Base-by-base conservation (phyloP, 2,113 vertebrate genomes). In the Bambusicola thoracicus region DNA sequence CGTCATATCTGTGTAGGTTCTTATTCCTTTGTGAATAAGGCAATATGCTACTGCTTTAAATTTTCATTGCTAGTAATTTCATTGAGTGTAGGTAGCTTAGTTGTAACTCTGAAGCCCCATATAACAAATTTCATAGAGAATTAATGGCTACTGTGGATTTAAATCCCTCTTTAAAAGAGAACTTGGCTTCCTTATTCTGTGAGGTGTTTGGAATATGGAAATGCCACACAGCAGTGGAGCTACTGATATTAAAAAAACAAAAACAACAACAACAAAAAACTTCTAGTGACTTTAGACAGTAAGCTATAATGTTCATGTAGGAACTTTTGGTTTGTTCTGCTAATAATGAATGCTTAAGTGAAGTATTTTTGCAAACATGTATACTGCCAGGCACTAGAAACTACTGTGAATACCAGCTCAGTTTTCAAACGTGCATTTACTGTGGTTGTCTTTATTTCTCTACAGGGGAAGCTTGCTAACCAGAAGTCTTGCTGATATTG, bases 381-480 rank as follows among this genome's bases (percentile, higher is more conserved):
- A 0, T 19, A 9, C 36, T 89, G 4, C 53, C 18, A 67, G 59
- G 53, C 17, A 40, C 19, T 72, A 17, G 18, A 92, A 91, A 51
- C 32, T 55, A 18, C 67, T 83, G 48, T 56, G n/a, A n/a, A 44
- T 29, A 46, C 1, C 1, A 85, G 68, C 75, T 59, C 1, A 73
- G 1, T 55, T 79, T 22, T 85, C 53, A 81, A 88, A 27, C 4
- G 1, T 55, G 21, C 63, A 43, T 65, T 94, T 92, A 84, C 43
- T 83, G 19, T 76, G 43, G 1, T 56, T 85, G 69, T 75, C 58
- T 95, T 94, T 92, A 65, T 86, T 84, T 43, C 90, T 94, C 94
- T 94, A 86, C 93, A 99, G 99, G 84, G 99, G 99, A 96, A 99
- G 99, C 96, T 97, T 99, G 96, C 95, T 99, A 97, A 99, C 99